phyloP scores from a whole-genome alignment of 2,888 invertebrate genomes.

The Drepana falcataria region DNA sequence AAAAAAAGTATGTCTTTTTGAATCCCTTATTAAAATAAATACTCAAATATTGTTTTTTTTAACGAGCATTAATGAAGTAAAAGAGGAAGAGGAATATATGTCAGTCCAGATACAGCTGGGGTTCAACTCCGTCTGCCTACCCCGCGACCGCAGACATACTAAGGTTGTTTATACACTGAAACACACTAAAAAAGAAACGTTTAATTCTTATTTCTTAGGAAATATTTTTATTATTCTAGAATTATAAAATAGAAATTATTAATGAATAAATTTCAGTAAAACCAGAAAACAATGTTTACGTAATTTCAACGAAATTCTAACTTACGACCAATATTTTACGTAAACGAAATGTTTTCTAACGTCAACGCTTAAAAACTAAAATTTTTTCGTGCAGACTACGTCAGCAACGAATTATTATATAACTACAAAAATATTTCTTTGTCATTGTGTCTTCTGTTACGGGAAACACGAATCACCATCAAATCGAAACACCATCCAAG shows the following conservation, averaged over 20 bases:
- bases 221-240: not conserved
- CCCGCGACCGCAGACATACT: no score
- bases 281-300: not conserved
- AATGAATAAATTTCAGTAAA: not conserved
- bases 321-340: not conserved
- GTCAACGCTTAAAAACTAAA: not conserved
- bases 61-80: no score
- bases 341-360: not conserved
- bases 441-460: not conserved
- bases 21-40: no score
- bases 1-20: no score
- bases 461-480: no score
- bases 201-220: constrained; percentile 1
- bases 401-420: not conserved
- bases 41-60: no score
- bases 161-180: constrained; percentile 9
- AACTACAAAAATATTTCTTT: not conserved
- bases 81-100: no score
- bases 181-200: constrained; percentile 7
- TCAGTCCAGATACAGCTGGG: no score
- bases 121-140: no score
- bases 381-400: no score
- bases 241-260: not conserved
- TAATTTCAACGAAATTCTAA: not conserved
- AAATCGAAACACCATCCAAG: not conserved